Conservation (phyloP, 2,888 invertebrate genomes). For the Schizaphis graminum region DNA sequence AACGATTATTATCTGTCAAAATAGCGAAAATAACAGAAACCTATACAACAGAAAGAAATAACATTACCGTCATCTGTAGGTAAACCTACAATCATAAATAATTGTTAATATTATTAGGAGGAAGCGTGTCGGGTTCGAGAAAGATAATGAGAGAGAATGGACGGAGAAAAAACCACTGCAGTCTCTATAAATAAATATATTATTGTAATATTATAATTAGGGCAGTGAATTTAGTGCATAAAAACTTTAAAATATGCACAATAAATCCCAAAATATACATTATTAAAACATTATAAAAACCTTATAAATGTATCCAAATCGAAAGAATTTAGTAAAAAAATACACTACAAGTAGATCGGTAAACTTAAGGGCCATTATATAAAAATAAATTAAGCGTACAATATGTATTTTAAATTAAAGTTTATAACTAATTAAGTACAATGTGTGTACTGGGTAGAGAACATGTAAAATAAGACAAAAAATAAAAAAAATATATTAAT, state of each 20-base stretch:
- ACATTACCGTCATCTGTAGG: neutral
- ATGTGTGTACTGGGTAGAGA: too few species aligned
- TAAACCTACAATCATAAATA: neutral
- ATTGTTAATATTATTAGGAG: neutral
- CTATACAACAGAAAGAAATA: neutral
- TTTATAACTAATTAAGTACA: too few species aligned
- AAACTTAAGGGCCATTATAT: neutral
- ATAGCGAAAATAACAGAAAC: conserved; percentile 1
- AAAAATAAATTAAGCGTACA: too few species aligned
- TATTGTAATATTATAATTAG: neutral
- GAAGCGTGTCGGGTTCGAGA: neutral
- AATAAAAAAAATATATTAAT: too few species aligned
- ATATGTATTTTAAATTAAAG: too few species aligned
- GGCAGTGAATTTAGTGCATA: neutral
- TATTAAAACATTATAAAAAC: too few species aligned
- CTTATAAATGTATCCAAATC: neutral
- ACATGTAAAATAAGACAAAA: too few species aligned
- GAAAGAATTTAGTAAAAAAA: neutral
- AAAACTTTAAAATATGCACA: neutral
- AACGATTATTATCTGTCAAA: conserved; percentile 15
- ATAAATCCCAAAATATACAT: neutral
- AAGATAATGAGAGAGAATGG: neutral
- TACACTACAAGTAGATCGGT: neutral
- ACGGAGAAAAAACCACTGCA: neutral
- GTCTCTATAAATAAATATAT: neutral